Base-by-base conservation (phyloP, 2,888 invertebrate species). In the Chymomyza fuscimana region DNA sequence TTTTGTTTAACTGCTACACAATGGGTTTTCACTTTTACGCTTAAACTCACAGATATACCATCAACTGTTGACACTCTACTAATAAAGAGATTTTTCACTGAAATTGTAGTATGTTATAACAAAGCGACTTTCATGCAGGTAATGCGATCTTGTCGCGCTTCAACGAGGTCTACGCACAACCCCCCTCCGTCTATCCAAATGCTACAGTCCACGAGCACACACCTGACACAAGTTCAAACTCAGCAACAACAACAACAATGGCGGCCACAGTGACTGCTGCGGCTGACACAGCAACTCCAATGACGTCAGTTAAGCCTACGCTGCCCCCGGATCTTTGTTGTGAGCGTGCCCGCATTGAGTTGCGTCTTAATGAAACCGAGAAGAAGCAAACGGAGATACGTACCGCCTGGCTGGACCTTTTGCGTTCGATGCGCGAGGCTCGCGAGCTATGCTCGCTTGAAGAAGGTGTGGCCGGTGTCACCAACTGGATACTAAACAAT, bases 401-500 rank as follows among this genome's bases (percentile, higher is more conserved):
- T 76, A 93, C 93, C 40, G 94, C 94, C 1, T 95, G 94, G 94
- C 89, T 91, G 60, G 93, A 93, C 72, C 92, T 95, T 88, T 93
- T 95, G 76, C 93, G 93, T 74, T 93, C 93, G 77, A 92, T 94
- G 69, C 92, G 93, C 63, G 93, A 93, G 81, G 93, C 94, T 74
- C 94, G 94, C 90, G 94, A 94, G 86, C 92, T 95, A 74, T 92
- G 92, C 69, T 92, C 93, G 50, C 90, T 95, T 52, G 94, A 94
- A 81, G 93, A 94, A 82, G 94, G 94, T 50, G 94, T 95, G 73
- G 93, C 93, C n/a, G 93, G 94, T 90, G 95, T 96, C 50, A 95
- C 95, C 22, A 95, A 95, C 86, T 96, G 96, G 96, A 95, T 96
- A 69, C 90, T 96, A 64, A 95, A 95, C 50, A 94, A 95, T 63